Evolutionary conservation across 2,797 vertebrate genomes (phyloP).

Genomic region (Hippocampus kuda): DNA sequence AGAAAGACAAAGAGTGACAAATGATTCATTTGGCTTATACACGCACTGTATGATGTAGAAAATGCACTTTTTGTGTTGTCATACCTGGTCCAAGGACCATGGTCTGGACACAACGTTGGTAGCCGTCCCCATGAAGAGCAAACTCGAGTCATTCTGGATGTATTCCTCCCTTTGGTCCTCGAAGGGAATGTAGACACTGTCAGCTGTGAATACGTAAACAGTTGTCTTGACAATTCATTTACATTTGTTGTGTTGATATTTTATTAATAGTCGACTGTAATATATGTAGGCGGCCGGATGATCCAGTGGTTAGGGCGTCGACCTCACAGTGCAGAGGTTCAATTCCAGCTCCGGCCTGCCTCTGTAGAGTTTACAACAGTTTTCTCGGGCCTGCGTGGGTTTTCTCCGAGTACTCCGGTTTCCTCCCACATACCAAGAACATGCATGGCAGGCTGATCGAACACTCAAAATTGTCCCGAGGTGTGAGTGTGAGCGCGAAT

Average conservation of each 20-base stretch:
- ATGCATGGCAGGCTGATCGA: too few species aligned
- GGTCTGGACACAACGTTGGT: constrained; percentile 48
- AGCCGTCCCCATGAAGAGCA: constrained; percentile 63
- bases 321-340: too few species aligned
- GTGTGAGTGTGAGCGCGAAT: too few species aligned
- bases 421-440: too few species aligned
- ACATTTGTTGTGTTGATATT: constrained; percentile 6
- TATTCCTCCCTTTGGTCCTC: constrained; percentile 67
- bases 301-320: too few species aligned
- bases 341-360: too few species aligned
- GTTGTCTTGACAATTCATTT: too few species aligned
- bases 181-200: constrained; percentile 56
- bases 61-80: not conserved
- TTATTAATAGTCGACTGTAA: not conserved
- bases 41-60: not conserved
- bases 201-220: constrained; percentile 42
- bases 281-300: too few species aligned
- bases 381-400: too few species aligned
- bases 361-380: too few species aligned
- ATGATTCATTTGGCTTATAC: not conserved
- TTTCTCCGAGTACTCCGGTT: too few species aligned
- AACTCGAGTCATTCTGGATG: constrained; percentile 56
- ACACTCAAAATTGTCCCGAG: too few species aligned
- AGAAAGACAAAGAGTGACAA: not conserved
- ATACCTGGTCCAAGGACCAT: constrained; percentile 71